Percentiles rank a stretch among this genome's conserved stretches.
Evolutionary conservation across 2,888 invertebrate species (phyloP).

Genomic region (Lycophotia porphyrea): DNA sequence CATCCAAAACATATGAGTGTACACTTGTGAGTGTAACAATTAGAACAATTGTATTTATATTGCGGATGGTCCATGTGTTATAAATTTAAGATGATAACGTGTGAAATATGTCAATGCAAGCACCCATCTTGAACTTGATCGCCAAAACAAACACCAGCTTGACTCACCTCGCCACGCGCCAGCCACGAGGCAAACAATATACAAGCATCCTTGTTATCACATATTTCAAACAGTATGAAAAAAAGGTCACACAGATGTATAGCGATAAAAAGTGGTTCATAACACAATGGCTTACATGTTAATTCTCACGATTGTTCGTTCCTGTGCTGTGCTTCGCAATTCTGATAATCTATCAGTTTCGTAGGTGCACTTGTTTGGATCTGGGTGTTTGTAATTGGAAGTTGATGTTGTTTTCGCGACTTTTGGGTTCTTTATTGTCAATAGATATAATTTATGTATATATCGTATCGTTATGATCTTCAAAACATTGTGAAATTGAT

Average conservation of each 20-base stretch:
- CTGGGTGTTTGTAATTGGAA: background rate
- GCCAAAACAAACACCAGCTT: slow-evolving; percentile 6
- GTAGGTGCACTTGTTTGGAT: slow-evolving; percentile 33
- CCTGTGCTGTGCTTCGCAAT: slow-evolving; percentile 33
- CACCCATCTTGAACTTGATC: slow-evolving; percentile 26
- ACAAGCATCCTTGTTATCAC: slow-evolving; percentile 21
- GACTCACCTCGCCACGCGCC: slow-evolving; percentile 16
- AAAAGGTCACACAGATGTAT: slow-evolving; percentile 45
- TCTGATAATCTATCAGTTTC: slow-evolving; percentile 29
- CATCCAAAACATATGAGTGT: background rate
- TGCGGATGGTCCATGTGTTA: background rate
- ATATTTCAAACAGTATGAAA: slow-evolving; percentile 29
- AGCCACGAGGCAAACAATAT: slow-evolving; percentile 19
- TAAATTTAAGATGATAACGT: background rate
- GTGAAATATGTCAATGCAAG: background rate
- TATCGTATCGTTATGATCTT: background rate
- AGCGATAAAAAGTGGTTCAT: slow-evolving; percentile 51
- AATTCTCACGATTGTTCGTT: slow-evolving; percentile 58
- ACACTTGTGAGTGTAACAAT: background rate
- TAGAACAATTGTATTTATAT: background rate
- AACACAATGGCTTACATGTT: slow-evolving; percentile 50
- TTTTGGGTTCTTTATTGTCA: background rate
- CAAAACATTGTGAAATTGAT: background rate
- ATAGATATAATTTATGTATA: background rate
- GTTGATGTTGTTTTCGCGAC: background rate